Conservation (phyloP, 2,888 invertebrate genomes). For the Teleogryllus oceanicus region DNA sequence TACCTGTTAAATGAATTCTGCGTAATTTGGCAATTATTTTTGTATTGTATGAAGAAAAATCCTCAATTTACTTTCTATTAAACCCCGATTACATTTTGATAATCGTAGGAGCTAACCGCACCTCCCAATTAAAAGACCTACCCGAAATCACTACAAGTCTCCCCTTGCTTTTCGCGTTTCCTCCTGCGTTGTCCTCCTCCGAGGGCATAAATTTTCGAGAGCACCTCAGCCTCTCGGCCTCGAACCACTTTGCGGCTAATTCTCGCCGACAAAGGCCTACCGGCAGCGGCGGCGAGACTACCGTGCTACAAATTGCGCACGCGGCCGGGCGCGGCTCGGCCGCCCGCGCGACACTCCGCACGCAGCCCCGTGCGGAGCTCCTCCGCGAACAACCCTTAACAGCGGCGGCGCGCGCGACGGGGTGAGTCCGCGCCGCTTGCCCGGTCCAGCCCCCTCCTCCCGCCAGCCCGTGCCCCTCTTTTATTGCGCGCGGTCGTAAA, state of each 20-base stretch:
- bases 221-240: background rate
- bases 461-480: background rate
- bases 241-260: constrained; percentile 8
- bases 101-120: no score
- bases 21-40: no score
- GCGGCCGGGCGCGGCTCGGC: background rate
- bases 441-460: background rate
- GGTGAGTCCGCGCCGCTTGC: background rate
- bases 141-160: no score
- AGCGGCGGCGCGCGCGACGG: background rate
- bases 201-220: background rate
- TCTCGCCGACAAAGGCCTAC: background rate
- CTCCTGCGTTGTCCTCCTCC: no score
- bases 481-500: background rate
- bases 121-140: no score
- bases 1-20: no score
- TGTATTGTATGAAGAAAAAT: no score
- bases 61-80: no score
- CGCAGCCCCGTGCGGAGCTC: background rate
- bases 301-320: background rate
- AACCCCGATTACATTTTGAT: no score
- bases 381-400: background rate
- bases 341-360: no score
- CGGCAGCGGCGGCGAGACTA: background rate
- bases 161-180: no score